These are phyloP conservation scores for Chrysocyon brachyurus DNA, from an alignment of 2,797 vertebrate species.

Conservation along the genomic window DNA sequence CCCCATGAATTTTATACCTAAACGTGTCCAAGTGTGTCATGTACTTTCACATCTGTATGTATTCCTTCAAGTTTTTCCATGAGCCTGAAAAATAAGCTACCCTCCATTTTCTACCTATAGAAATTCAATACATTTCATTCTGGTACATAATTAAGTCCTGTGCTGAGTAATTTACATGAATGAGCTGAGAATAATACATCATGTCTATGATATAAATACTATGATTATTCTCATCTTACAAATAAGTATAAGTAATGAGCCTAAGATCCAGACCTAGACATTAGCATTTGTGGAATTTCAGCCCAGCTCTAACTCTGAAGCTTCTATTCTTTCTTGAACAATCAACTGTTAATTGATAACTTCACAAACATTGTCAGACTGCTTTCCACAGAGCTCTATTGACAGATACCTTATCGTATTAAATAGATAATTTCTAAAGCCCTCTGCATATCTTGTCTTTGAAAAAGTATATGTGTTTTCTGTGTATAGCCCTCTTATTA, in stretches of 20 bases:
- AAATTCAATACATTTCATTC: not conserved
- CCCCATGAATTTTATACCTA: conserved; percentile 1
- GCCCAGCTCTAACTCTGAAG: not conserved
- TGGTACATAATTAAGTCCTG: not conserved
- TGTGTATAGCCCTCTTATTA: not conserved
- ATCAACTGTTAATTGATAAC: not conserved
- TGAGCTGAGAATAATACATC: conserved; percentile 29
- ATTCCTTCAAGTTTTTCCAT: not conserved
- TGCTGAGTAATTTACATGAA: conserved; percentile 20
- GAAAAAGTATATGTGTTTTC: not conserved
- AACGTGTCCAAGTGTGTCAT: not conserved
- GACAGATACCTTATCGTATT: not conserved
- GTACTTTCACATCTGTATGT: not conserved
- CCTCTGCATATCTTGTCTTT: conserved; percentile 18
- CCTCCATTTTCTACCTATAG: conserved; percentile 20
- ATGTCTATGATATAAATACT: not conserved
- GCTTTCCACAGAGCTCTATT: not conserved
- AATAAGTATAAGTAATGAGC: not conserved
- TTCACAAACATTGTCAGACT: not conserved
- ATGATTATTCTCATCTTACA: conserved; percentile 12
- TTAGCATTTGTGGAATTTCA: not conserved
- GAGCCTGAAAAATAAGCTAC: not conserved
- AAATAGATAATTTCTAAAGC: conserved; percentile 33
- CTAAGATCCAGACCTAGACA: not conserved
- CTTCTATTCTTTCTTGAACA: conserved; percentile 28